Percentiles rank a stretch among this genome's conserved stretches.
These are phyloP conservation scores for Conus ventricosus DNA, from an alignment of 1,140 invertebrate species.

Conservation along the genomic window DNA sequence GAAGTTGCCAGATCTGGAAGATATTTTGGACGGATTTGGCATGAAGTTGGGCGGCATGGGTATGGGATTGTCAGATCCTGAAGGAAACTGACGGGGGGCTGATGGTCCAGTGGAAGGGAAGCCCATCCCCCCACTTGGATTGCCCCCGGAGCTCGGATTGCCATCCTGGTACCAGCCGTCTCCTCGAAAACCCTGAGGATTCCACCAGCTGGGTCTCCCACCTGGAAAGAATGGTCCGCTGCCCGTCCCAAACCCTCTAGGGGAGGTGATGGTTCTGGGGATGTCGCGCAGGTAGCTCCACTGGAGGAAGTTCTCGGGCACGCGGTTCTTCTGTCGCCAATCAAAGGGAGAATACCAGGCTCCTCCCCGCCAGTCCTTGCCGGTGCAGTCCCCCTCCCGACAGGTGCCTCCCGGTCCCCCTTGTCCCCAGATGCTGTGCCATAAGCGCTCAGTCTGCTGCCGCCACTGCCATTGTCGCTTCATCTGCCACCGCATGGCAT, in stretches of 20 bases:
- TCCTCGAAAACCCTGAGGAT: not conserved
- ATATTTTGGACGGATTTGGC: not conserved
- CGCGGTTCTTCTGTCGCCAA: constrained; percentile 31
- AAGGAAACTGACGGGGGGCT: not conserved
- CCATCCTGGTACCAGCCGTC: not conserved
- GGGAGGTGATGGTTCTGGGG: constrained; percentile 8
- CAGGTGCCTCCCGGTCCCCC: not conserved
- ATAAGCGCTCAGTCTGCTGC: not conserved
- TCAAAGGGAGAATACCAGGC: constrained; percentile 31
- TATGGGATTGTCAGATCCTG: not conserved
- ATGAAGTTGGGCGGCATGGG: not conserved
- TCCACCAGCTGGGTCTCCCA: not conserved
- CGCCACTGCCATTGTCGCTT: constrained; percentile 17
- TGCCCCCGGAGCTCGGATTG: not conserved
- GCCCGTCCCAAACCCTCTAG: not conserved
- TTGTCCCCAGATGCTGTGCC: constrained; percentile 20
- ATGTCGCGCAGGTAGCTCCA: constrained; percentile 25
- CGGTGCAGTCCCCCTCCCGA: constrained; percentile 31
- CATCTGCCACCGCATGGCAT: constrained; percentile 32
- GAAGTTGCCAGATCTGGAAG: not conserved
- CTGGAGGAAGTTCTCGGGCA: constrained; percentile 35
- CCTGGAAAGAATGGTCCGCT: not conserved
- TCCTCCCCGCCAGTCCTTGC: constrained; percentile 23
- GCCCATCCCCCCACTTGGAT: not conserved
- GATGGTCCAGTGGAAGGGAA: not conserved